phyloP scores from a whole-genome alignment of 2,113 vertebrate genomes.

The Callithrix jacchus region DNA sequence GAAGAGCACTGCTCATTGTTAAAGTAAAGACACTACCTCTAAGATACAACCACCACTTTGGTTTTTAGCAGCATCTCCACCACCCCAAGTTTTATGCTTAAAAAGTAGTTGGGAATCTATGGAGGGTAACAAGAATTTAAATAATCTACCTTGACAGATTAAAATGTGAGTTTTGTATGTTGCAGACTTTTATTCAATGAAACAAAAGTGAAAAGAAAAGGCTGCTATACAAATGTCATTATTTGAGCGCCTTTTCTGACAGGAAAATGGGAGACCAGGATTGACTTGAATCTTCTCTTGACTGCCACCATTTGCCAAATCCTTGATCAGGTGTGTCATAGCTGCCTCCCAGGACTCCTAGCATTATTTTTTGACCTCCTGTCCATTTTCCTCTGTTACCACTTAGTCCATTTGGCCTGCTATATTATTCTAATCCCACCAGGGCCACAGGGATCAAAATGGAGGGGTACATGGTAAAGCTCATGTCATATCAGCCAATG shows the following conservation, averaged over 20 bases:
- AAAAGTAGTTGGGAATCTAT: neutral
- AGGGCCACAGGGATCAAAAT: neutral
- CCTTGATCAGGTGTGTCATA: neutral
- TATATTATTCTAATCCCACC: neutral
- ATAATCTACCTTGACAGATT: slow-evolving; percentile 13
- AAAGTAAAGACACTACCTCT: neutral
- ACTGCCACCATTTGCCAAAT: neutral
- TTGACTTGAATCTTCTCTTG: neutral
- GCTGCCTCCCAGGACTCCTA: neutral
- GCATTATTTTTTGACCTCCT: neutral
- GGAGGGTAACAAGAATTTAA: slow-evolving; percentile 20
- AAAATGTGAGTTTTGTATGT: neutral
- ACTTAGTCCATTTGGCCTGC: too few relatives aligned
- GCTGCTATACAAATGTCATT: neutral
- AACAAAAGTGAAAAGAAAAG: neutral
- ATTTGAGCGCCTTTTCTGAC: slow-evolving; percentile 25
- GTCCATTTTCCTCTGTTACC: neutral
- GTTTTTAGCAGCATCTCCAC: neutral
- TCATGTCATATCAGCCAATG: neutral
- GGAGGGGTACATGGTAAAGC: accelerated
- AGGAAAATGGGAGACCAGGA: neutral
- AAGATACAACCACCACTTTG: neutral
- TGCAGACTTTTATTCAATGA: slow-evolving; percentile 20
- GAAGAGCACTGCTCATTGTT: neutral
- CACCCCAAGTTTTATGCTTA: neutral